A percentile compares a stretch with the other conserved stretches of the same genome.
Evolutionary conservation across 1,140 invertebrate genomes (phyloP).

Genomic region (Euura saliciscinereae): DNA sequence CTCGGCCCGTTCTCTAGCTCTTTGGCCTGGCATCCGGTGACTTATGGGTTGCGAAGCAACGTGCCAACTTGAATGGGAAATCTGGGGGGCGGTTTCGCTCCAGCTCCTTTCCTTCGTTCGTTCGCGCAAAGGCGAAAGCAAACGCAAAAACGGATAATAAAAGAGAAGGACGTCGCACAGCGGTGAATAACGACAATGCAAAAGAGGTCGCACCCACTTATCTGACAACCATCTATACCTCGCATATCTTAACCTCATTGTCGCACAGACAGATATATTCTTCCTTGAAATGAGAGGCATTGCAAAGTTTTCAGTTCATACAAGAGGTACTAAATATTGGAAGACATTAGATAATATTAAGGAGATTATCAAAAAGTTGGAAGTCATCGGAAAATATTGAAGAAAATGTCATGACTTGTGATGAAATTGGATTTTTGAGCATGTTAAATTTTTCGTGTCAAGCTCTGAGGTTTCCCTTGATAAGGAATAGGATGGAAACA

Average conservation of each 20-base stretch:
- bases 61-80: slow-evolving; percentile 4
- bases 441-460: too few species aligned
- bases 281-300: too few species aligned
- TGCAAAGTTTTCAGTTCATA: too few species aligned
- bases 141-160: slow-evolving; percentile 2
- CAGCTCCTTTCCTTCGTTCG: background rate
- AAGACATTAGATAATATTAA: too few species aligned
- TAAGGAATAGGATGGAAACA: too few species aligned
- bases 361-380: too few species aligned
- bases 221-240: background rate
- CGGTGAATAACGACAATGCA: slow-evolving; percentile 4
- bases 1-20: background rate
- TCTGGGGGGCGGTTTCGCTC: background rate
- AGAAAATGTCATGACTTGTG: too few species aligned
- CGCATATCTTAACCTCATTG: background rate
- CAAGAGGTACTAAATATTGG: too few species aligned
- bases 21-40: background rate
- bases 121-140: background rate
- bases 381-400: too few species aligned
- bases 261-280: too few species aligned
- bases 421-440: too few species aligned
- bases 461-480: too few species aligned
- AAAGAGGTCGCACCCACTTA: background rate
- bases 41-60: slow-evolving; percentile 5
- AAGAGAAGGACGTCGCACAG: background rate